Evolutionary conservation across 2,888 invertebrate species (phyloP).

Genomic region (Eremobia ochroleuca): DNA sequence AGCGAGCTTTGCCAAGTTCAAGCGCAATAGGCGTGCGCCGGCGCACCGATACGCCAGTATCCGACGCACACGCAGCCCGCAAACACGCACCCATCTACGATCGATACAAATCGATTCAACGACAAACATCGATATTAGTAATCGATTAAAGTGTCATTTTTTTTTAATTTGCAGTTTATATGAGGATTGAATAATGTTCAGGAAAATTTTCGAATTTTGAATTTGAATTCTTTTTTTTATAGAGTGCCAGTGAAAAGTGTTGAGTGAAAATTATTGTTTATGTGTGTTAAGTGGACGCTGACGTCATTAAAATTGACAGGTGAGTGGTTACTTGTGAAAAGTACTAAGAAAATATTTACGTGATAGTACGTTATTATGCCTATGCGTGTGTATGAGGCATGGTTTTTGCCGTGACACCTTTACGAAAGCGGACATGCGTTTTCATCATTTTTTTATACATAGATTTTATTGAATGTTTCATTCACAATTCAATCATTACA

Average conservation of each 20-base stretch:
- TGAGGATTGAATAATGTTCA: constrained; percentile 48
- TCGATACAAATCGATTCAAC: constrained; percentile 72
- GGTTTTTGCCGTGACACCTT: neutral
- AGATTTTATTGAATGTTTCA: neutral
- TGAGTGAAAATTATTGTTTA: constrained; percentile 68
- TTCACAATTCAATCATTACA: neutral
- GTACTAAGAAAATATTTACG: constrained; percentile 50
- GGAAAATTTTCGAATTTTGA: constrained; percentile 28
- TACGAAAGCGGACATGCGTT: neutral
- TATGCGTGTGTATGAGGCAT: neutral
- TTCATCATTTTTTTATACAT: neutral
- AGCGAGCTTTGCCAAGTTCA: constrained; percentile 87
- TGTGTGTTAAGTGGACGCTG: constrained; percentile 67
- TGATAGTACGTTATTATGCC: neutral
- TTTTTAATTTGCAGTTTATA: constrained; percentile 37
- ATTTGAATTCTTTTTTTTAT: constrained; percentile 53
- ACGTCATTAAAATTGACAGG: constrained; percentile 68
- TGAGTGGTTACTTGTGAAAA: constrained; percentile 58
- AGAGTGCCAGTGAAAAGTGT: constrained; percentile 66
- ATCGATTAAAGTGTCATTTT: constrained; percentile 56
- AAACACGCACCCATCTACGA: constrained; percentile 80
- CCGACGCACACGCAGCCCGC: constrained; percentile 83
- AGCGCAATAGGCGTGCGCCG: constrained; percentile 77
- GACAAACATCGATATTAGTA: constrained; percentile 60
- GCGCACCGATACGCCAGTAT: constrained; percentile 82